Evolutionary conservation across 2,888 invertebrate species (phyloP), one percentile per base, ranked within the genome.

Genomic region (Drosophila peninsularis): DNA sequence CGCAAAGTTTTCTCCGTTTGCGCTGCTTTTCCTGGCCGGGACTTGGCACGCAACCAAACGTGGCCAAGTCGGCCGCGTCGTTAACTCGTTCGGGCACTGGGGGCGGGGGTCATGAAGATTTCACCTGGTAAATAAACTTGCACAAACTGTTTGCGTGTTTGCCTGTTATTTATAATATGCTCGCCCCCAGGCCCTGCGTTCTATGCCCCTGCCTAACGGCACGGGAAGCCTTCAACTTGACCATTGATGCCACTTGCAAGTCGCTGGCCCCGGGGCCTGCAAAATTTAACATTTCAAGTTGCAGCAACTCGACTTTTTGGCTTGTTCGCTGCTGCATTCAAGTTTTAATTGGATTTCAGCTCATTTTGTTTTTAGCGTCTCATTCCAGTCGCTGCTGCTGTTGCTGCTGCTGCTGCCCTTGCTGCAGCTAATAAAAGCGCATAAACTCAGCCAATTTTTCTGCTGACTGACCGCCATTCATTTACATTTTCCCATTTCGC

Each of bases 261-360:
- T 45, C 55, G 24, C 36, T 30, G 54, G 32, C 42, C 44, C 50
- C 36, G 24, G 32, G 19, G 3, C 9, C 34, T 49, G 56, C 21
- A 19, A 63, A 71, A 69, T 78, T 71, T 34, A 78, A 71, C 71
- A 71, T 69, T 78, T 78, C 55, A 67, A 75, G 69, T 66, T 63
- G 45, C 56, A 50, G 11, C 56, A 58, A 36, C 58, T 56, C 50
- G 64, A 78, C 80, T 78, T 82, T 82, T 75, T 78, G 71, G 75
- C 74, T 54, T 34, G 50, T 52, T 55, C 42, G 47, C 47, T 67
- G 53, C 61, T 62, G 58, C 50, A 60, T 78, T 85, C 76, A 84
- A 84, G 73, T 85, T 85, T 85, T 85, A 85, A 85, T 87, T 87
- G 80, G 80, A 77, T 87, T 84, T 75, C 56, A 74, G 79, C 70